Evolutionary conservation across 1,140 invertebrate genomes (phyloP).

Genomic region (Steinernema khuongi): DNA sequence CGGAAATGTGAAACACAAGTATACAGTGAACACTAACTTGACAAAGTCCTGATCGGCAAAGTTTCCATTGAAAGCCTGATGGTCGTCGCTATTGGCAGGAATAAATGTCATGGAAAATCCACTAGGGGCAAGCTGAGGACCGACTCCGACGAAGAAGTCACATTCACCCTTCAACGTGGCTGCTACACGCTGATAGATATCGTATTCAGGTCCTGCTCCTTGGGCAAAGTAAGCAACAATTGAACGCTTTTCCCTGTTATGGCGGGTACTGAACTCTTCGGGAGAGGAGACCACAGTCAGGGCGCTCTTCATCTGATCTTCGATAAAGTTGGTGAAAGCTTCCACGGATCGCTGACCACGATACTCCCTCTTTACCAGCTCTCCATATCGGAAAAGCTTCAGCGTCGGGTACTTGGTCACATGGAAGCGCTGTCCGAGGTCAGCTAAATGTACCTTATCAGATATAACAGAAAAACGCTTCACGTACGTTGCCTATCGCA

Average conservation of each 20-base stretch:
- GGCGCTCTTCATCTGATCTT: slow-evolving; percentile 74
- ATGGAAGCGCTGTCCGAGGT: slow-evolving; percentile 80
- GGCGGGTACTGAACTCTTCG: slow-evolving; percentile 38
- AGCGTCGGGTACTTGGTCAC: slow-evolving; percentile 97
- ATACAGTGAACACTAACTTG: background rate
- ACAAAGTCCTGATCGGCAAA: slow-evolving; percentile 8
- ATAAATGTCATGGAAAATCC: slow-evolving; percentile 21
- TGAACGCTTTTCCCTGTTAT: slow-evolving; percentile 68
- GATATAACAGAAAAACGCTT: slow-evolving; percentile 17
- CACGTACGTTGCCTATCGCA: slow-evolving; percentile 81
- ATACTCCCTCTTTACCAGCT: slow-evolving; percentile 87
- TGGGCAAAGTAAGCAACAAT: slow-evolving; percentile 87
- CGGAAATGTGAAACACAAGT: slow-evolving; percentile 19
- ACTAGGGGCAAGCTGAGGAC: slow-evolving; percentile 57
- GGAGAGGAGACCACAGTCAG: slow-evolving; percentile 36
- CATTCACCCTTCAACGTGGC: slow-evolving; percentile 78
- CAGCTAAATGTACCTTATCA: slow-evolving; percentile 63
- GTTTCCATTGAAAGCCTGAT: background rate
- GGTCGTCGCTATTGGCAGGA: background rate
- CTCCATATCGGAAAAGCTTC: slow-evolving; percentile 88
- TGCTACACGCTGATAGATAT: slow-evolving; percentile 74
- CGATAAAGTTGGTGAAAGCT: slow-evolving; percentile 78
- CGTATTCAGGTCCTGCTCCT: slow-evolving; percentile 70
- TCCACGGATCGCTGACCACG: slow-evolving; percentile 69
- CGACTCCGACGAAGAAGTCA: slow-evolving; percentile 83